These are phyloP conservation scores for Neomonachus schauinslandi DNA, from an alignment of 2,113 vertebrate genomes.

Conservation along the genomic window DNA sequence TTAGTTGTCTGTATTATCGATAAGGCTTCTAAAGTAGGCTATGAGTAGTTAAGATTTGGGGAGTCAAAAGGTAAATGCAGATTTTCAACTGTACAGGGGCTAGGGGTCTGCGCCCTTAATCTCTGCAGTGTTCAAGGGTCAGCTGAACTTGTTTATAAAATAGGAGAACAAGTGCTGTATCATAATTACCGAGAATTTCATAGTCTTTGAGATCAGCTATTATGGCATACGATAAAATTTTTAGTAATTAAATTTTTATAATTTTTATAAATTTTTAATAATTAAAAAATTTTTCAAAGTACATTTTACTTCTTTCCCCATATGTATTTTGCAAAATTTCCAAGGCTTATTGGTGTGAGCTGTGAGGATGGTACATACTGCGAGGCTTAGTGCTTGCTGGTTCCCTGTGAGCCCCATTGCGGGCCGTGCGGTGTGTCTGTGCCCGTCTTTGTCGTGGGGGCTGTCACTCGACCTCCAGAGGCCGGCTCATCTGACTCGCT, in stretches of 20 bases:
- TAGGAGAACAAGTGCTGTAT: neutral
- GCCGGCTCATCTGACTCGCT: neutral
- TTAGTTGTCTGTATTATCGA: neutral
- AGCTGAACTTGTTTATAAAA: neutral
- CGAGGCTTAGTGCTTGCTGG: too few relatives aligned
- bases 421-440: fast-evolving
- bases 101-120: neutral
- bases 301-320: neutral
- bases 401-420: fast-evolving
- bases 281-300: neutral
- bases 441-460: neutral
- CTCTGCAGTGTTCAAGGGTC: neutral
- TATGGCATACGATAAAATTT: neutral
- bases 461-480: neutral
- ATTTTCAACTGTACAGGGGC: neutral
- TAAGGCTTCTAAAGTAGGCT: neutral
- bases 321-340: neutral
- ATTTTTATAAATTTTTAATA: neutral
- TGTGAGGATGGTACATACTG: neutral
- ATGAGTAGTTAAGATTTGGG: neutral
- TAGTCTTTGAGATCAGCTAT: neutral
- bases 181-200: neutral
- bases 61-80: neutral
- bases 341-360: neutral
- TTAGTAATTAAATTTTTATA: neutral